Conservation (phyloP, 1,140 invertebrate species). For the Oncopodura yosiiana region DNA sequence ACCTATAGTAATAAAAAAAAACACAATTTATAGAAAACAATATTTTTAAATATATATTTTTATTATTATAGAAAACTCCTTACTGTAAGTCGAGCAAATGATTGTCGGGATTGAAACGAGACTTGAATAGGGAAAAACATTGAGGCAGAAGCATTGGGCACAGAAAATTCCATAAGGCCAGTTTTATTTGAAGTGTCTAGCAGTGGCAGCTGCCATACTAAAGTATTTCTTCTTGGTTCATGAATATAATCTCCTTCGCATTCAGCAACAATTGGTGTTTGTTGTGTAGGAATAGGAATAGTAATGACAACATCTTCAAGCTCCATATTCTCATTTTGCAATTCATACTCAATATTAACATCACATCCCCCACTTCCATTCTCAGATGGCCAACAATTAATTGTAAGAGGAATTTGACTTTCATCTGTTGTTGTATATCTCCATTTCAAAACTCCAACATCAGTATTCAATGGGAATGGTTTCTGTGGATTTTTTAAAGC, state of each 20-base stretch:
- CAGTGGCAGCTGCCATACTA: constrained; percentile 81
- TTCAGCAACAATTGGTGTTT: constrained; percentile 79
- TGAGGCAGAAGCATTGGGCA: constrained; percentile 48
- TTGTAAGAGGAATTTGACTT: constrained; percentile 70
- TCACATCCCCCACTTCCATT: constrained; percentile 83
- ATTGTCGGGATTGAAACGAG: constrained; percentile 72
- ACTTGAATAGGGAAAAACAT: constrained; percentile 93
- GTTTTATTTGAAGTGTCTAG: constrained; percentile 78
- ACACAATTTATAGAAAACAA: no score
- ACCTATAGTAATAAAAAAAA: constrained; percentile 50
- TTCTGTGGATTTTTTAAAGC: constrained; percentile 84
- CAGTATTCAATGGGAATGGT: constrained; percentile 90
- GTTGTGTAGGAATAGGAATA: constrained; percentile 89
- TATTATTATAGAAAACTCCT: constrained; percentile 32
- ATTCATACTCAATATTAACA: constrained; percentile 96
- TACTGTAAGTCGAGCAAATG: constrained; percentile 76
- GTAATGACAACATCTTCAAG: constrained; percentile 82
- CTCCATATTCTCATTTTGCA: constrained; percentile 74
- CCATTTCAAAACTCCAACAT: constrained; percentile 96
- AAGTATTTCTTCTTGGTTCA: constrained; percentile 66
- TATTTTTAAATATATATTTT: no score
- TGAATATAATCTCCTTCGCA: constrained; percentile 90
- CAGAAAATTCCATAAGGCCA: constrained; percentile 85
- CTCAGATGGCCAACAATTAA: constrained; percentile 99
- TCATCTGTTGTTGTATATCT: constrained; percentile 73